These are phyloP conservation scores for Triplophysa dalaica DNA, from an alignment of 2,113 vertebrate genomes.

Conservation along the genomic window DNA sequence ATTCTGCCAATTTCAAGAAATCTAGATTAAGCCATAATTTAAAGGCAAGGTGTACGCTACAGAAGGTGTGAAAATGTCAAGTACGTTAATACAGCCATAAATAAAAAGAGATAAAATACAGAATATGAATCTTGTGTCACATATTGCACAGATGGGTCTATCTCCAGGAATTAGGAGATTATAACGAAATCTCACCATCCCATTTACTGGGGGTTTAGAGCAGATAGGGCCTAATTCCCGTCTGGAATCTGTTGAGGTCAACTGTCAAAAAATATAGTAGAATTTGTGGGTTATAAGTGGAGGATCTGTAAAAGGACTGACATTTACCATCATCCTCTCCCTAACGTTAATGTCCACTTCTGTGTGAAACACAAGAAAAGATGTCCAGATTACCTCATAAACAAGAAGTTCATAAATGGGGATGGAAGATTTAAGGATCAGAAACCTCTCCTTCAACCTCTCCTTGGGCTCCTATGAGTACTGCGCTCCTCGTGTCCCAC, in stretches of 20 bases:
- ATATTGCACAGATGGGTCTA: constrained; percentile 37
- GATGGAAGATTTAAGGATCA: neutral
- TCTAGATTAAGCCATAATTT: constrained; percentile 52
- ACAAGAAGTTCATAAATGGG: constrained; percentile 12
- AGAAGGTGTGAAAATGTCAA: constrained; percentile 53
- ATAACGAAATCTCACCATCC: constrained; percentile 35
- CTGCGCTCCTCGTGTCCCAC: neutral
- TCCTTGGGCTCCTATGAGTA: constrained; percentile 30
- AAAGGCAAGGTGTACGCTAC: constrained; percentile 21
- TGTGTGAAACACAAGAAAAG: constrained; percentile 18
- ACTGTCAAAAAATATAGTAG: constrained; percentile 39
- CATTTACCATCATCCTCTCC: constrained; percentile 37
- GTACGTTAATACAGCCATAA: constrained; percentile 47
- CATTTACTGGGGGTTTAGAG: constrained; percentile 33
- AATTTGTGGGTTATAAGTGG: constrained; percentile 41
- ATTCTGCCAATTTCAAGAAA: constrained; percentile 29
- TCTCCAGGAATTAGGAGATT: constrained; percentile 57
- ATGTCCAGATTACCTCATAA: neutral
- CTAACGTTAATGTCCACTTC: constrained; percentile 4
- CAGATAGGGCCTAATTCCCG: constrained; percentile 48
- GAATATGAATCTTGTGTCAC: constrained; percentile 23
- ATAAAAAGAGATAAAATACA: constrained; percentile 41
- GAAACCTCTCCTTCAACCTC: neutral
- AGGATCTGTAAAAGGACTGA: constrained; percentile 46
- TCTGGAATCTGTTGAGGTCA: constrained; percentile 38